phyloP scores from a whole-genome alignment of 2,888 invertebrate genomes.

The Melieria crassipennis region DNA sequence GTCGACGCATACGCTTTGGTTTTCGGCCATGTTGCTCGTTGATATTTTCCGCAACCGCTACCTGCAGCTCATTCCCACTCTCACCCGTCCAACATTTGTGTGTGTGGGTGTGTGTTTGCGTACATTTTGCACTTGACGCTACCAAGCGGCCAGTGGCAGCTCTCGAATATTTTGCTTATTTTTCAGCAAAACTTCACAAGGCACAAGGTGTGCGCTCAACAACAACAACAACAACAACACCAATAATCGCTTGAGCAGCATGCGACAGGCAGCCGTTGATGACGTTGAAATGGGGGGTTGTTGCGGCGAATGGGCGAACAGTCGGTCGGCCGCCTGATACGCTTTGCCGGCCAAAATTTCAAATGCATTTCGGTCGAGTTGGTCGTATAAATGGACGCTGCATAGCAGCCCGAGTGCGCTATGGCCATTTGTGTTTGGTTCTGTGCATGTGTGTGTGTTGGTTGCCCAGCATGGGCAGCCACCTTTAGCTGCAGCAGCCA shows the following conservation, averaged over 20 bases:
- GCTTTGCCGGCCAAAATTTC: slow-evolving; percentile 1
- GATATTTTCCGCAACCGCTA: too few species aligned
- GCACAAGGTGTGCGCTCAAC: too few species aligned
- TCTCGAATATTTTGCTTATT: too few species aligned
- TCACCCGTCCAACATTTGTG: too few species aligned
- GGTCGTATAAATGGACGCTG: neutral
- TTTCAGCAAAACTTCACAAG: too few species aligned
- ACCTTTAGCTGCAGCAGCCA: neutral
- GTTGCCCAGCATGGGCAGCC: too few species aligned
- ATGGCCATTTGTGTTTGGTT: neutral
- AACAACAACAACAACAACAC: neutral
- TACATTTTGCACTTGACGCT: neutral
- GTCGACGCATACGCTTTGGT: too few species aligned
- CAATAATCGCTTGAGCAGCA: neutral
- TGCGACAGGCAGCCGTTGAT: neutral
- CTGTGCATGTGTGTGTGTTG: too few species aligned
- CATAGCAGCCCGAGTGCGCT: neutral
- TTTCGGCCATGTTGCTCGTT: neutral
- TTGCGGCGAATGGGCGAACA: too few species aligned
- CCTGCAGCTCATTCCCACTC: too few species aligned
- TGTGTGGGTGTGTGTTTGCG: neutral
- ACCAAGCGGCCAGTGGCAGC: too few species aligned
- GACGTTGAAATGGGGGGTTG: neutral
- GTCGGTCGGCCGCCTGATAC: too few species aligned
- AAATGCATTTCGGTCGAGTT: slow-evolving; percentile 3